Base-by-base conservation (phyloP, 2,797 vertebrate genomes). In the Malurus splendens region DNA sequence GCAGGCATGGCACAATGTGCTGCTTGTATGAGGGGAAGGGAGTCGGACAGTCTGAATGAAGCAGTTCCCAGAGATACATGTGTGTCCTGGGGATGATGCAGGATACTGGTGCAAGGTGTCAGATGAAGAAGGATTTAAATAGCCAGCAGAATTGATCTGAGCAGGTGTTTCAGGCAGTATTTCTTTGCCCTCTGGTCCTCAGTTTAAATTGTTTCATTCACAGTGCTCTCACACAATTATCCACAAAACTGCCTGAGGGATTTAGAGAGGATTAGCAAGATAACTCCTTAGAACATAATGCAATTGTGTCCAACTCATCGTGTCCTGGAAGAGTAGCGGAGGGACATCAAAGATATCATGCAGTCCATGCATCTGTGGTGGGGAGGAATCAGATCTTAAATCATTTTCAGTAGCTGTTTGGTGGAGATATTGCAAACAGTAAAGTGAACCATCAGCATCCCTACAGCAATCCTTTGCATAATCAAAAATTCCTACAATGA, bases 191-290 rank as follows among this genome's bases (percentile, higher is more conserved):
- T 84, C 75, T 84, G 57, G 51, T 51, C 30, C 59, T 82, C 27
- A 15, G 62, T 86, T 86, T 87, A 90, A 87, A 92, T 82, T 84
- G 61, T 55, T 92, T 94, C 33, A 38, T 85, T 91, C 68, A 47
- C 57, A 56, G 32, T 28, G 27, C 32, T 72, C 36, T 93, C 56
- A 67, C 45, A 65, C 20, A 71, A 45, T 77, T 88, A 82, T 38
- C 42, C 36, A 47, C 51, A 75, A 61, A 86, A 78, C 33, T 59
- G 33, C n/a, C n/a, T 47, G 61, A 65, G 45, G 22, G 30, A 79
- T 86, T 82, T 57, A 11, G 32, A 66, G 38, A 64, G 61, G 65
- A 70, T 87, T 85, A 86, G 7, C 56, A 67, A 77, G 44, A 54
- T 45, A 91, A 85, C 13, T 51, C 62, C 42, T 89, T 38, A 77